A percentile compares a stretch with the other conserved stretches of the same genome.
These are phyloP conservation scores for Orchesella flavescens DNA, from an alignment of 2,888 invertebrate species.

Conservation along the genomic window DNA sequence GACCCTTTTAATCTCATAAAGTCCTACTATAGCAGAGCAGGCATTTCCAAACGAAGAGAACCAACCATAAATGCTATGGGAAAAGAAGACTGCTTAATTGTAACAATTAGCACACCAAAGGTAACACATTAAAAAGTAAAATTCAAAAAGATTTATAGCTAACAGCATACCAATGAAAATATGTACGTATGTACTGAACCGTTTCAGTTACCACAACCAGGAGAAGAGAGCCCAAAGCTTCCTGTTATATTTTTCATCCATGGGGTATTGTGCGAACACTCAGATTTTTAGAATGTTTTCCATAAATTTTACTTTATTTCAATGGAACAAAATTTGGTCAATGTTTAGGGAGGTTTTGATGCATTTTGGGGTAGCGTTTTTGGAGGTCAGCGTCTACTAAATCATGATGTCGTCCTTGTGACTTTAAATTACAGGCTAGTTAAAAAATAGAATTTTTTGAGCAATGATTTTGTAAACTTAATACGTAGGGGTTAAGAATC, in stretches of 20 bases:
- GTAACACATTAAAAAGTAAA: too few relatives aligned
- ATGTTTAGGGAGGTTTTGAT: constrained; percentile 57
- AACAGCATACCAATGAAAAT: too few relatives aligned
- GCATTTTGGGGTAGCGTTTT: constrained; percentile 58
- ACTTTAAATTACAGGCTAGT: constrained; percentile 56
- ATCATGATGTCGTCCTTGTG: constrained; percentile 56
- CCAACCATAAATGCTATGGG: background rate
- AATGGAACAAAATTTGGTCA: too few relatives aligned
- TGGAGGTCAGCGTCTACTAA: constrained; percentile 54
- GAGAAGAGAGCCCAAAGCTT: constrained; percentile 18
- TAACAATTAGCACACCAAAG: constrained; percentile 38
- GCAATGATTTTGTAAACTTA: too few relatives aligned
- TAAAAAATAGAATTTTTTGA: background rate
- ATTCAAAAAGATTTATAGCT: too few relatives aligned
- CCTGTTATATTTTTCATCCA: constrained; percentile 65
- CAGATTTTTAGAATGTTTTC: background rate
- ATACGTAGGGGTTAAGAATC: too few relatives aligned
- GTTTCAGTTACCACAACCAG: constrained; percentile 32
- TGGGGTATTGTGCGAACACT: constrained; percentile 44
- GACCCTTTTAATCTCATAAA: constrained; percentile 24
- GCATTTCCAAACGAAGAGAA: background rate
- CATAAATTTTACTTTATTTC: too few relatives aligned
- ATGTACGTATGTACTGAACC: background rate
- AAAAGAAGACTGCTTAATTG: constrained; percentile 27
- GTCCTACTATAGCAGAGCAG: constrained; percentile 38